Conservation (phyloP, 2,888 invertebrate species). For the Halictus quadricinctus region DNA sequence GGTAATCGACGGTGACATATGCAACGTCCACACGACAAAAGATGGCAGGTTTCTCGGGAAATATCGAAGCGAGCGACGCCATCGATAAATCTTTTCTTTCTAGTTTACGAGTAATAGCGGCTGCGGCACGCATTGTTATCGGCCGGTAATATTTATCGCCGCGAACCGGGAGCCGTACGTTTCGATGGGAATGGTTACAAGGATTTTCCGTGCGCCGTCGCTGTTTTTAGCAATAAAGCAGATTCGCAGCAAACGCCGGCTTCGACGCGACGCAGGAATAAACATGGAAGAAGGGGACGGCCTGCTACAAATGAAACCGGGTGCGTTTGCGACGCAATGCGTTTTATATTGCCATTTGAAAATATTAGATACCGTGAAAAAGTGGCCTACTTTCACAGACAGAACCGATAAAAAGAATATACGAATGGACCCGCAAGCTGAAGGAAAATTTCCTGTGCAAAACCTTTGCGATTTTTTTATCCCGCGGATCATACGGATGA, state of each 20-base stretch:
- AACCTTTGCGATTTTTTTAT: background rate
- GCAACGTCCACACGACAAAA: constrained; percentile 43
- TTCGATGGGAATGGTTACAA: constrained; percentile 61
- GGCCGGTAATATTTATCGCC: constrained; percentile 61
- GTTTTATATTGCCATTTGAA: constrained; percentile 22
- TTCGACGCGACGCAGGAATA: constrained; percentile 17
- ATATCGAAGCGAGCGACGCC: constrained; percentile 45
- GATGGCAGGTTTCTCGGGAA: constrained; percentile 45
- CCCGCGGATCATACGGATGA: background rate
- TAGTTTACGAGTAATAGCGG: constrained; percentile 54
- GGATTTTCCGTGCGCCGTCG: constrained; percentile 53
- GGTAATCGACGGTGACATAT: constrained; percentile 33
- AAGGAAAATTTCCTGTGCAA: background rate
- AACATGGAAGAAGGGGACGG: background rate
- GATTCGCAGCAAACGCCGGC: constrained; percentile 19
- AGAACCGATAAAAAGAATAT: background rate
- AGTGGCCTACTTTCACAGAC: background rate
- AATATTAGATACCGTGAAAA: constrained; percentile 10
- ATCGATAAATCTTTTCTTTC: constrained; percentile 65
- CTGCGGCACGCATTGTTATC: constrained; percentile 58
- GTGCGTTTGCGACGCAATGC: constrained; percentile 11
- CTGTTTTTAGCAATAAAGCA: constrained; percentile 51
- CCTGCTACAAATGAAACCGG: constrained; percentile 18
- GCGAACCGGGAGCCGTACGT: constrained; percentile 39
- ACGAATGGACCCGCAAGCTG: background rate